Conservation (phyloP, 64 coral and sea anemone genomes). For the Montipora sp. region DNA sequence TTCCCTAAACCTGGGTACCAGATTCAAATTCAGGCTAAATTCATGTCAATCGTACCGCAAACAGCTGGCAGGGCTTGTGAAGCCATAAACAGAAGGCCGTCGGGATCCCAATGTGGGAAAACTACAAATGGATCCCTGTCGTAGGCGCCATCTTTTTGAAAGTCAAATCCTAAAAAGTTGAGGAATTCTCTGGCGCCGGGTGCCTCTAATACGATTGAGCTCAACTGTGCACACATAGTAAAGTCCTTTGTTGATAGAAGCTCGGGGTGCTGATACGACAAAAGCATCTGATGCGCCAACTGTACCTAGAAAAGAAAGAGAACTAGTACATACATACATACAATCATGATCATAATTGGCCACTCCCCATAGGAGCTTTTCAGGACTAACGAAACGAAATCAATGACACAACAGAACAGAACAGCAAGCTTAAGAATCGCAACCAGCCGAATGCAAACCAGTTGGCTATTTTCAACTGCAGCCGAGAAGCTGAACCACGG, state of each 20-base stretch:
- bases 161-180: slow-evolving; percentile 80
- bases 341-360: too few species aligned
- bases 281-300: slow-evolving; percentile 70
- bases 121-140: slow-evolving; percentile 79
- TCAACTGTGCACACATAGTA: slow-evolving; percentile 81
- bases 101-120: slow-evolving; percentile 94
- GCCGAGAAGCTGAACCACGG: too few species aligned
- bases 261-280: slow-evolving; percentile 60
- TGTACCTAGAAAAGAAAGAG: slow-evolving; percentile 33
- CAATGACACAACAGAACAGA: too few species aligned
- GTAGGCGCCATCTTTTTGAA: slow-evolving; percentile 68
- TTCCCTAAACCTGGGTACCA: neutral
- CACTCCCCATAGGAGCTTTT: too few species aligned
- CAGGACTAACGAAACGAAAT: too few species aligned
- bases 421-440: too few species aligned
- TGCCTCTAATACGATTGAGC: slow-evolving; percentile 59
- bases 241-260: slow-evolving; percentile 48
- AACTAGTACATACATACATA: too few species aligned
- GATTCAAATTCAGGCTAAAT: neutral
- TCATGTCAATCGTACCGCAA: slow-evolving; percentile 56
- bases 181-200: slow-evolving; percentile 71
- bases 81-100: slow-evolving; percentile 61
- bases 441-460: too few species aligned
- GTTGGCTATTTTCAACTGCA: too few species aligned
- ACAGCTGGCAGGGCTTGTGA: slow-evolving; percentile 60